Conservation (phyloP, 2,113 vertebrate species). For the Eubucco bourcierii region DNA sequence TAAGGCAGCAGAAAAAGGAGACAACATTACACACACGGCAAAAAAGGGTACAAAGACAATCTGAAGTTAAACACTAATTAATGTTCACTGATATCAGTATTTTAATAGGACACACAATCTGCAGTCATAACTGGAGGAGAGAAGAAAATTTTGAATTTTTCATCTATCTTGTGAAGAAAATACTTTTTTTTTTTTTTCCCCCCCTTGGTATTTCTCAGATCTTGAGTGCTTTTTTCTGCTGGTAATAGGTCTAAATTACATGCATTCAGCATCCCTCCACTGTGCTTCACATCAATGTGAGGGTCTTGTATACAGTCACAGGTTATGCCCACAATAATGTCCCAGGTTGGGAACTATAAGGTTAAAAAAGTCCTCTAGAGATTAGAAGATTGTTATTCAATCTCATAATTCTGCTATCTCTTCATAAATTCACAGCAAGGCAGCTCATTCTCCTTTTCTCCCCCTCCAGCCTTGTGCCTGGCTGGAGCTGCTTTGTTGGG, state of each 20-base stretch:
- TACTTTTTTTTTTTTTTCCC: neutral
- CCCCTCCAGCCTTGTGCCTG: too few relatives aligned
- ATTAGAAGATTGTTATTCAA: too few relatives aligned
- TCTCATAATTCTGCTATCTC: too few relatives aligned
- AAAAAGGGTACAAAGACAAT: neutral
- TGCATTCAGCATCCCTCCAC: neutral
- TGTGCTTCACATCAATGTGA: neutral
- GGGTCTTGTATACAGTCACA: too few relatives aligned
- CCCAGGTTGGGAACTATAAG: too few relatives aligned
- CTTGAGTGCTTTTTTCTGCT: neutral
- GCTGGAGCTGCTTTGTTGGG: too few relatives aligned
- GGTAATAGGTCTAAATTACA: neutral
- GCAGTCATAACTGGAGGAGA: neutral
- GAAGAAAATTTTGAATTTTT: neutral
- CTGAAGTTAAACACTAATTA: neutral
- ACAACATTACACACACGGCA: neutral
- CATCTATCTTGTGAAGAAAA: neutral
- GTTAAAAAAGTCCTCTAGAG: too few relatives aligned
- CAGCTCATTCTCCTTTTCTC: too few relatives aligned
- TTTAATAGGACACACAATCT: neutral
- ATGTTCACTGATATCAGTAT: neutral
- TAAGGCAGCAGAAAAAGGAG: neutral
- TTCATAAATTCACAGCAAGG: too few relatives aligned
- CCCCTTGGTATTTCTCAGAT: neutral
- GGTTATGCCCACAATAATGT: too few relatives aligned